Base-by-base conservation (phyloP, 2,797 vertebrate genomes). In the Nyctalus aviator region DNA sequence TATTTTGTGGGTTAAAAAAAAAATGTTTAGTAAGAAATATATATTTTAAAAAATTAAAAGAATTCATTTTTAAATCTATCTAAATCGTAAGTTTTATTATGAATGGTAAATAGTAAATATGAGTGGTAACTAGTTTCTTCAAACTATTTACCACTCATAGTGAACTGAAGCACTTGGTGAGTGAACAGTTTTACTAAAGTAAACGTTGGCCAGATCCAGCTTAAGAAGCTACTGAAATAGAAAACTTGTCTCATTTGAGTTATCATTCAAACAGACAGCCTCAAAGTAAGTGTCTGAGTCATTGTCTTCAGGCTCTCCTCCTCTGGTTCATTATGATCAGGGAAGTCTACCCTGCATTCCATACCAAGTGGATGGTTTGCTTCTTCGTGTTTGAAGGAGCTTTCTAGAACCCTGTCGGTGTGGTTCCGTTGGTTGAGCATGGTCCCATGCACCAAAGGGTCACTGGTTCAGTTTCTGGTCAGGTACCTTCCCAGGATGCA, bases 321-420 rank as follows among this genome's bases (percentile, higher is more conserved):
- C 15, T 93, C 50, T 88, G 72, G 76, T 7, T 81, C 66, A 85
- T 6, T 64, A 41, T 25, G 25, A 48, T 32, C 35, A 81, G 75
- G 35, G 92, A 77, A 53, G 35, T 20, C n/a, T 2, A 18, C 32
- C 35, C 32, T 53, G 35, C n/a, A 79, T 84, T 69, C 13, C 55
- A 12, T 84, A 44, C 8, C 21, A 71, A 20, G 21, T 71, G 68
- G 27, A 30, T 13, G 17, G 41, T 72, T 84, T 75, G 59, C 72
- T 75, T 69, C 76, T 69, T 75, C 81, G 30, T 71, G 72, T 88
- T 92, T 91, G 79, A 76, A 95, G 93, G 78, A 71, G 69, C 66
- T 62, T 27, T 10, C 10, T 20, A 64, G 32, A 68, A 17, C 64
- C n/a, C 64, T 18, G 64, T n/a, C 20, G n/a, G 17, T 10, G 17